Conservation (phyloP, 2,888 invertebrate species). For the Scaptomyza flava region DNA sequence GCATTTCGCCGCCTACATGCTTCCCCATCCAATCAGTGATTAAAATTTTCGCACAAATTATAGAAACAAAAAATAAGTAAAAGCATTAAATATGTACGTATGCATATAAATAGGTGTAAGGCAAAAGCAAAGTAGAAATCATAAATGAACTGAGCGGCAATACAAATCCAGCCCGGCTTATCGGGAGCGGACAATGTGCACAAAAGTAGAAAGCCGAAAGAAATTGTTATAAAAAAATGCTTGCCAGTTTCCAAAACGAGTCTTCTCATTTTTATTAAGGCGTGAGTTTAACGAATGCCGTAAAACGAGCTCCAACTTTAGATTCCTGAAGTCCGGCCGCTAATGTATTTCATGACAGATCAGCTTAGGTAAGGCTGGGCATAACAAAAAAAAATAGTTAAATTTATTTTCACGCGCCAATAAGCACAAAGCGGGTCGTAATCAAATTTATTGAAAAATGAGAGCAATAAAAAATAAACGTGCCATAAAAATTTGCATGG, state of each 20-base stretch:
- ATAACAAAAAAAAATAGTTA: conserved; percentile 48
- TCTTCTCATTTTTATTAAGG: conserved; percentile 77
- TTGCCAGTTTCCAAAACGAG: conserved; percentile 42
- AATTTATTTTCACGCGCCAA: conserved; percentile 80
- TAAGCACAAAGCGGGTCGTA: conserved; percentile 78
- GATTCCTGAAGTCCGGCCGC: conserved; percentile 30
- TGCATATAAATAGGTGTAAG: conserved; percentile 9
- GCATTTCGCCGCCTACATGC: conserved; percentile 57
- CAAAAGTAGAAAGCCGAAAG: conserved; percentile 26
- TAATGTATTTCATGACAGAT: conserved; percentile 72
- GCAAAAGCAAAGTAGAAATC: conserved; percentile 56
- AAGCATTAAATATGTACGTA: conserved; percentile 23
- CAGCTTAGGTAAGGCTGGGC: conserved; percentile 57
- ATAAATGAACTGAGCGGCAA: conserved; percentile 64
- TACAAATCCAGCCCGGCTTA: conserved; percentile 53
- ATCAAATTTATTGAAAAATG: conserved; percentile 80
- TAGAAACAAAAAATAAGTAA: conserved; percentile 23
- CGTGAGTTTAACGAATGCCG: conserved; percentile 73
- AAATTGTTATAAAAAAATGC: conserved; percentile 51
- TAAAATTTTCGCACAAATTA: conserved; percentile 31
- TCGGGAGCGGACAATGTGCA: conserved; percentile 63
- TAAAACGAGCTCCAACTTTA: conserved; percentile 29
- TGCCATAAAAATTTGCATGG: conserved; percentile 29
- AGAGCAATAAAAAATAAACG: conserved; percentile 63
- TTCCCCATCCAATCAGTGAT: conserved; percentile 54